Evolutionary conservation across 2,888 invertebrate species (phyloP).

Genomic region (Drosophila recens): DNA sequence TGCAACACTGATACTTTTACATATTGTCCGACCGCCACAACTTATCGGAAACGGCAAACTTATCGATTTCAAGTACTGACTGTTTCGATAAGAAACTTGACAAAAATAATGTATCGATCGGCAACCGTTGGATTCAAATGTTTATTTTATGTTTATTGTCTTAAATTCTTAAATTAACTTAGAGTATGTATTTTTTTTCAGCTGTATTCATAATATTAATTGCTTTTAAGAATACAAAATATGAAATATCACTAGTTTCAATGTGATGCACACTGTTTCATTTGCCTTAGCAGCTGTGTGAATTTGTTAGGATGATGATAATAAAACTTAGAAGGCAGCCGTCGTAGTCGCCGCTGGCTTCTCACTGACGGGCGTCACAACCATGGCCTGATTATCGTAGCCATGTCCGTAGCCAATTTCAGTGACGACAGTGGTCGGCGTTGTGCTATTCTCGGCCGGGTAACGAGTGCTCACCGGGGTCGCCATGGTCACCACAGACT

Average conservation of each 20-base stretch:
- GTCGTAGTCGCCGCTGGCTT: constrained; percentile 66
- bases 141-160: not conserved
- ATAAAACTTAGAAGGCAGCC: constrained; percentile 54
- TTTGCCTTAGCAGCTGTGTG: constrained; percentile 29
- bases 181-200: constrained; percentile 28
- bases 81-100: not conserved
- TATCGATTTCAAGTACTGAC: not conserved
- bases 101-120: not conserved
- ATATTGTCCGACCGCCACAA: constrained; percentile 29
- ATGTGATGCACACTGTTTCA: constrained; percentile 73
- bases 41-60: constrained; percentile 8
- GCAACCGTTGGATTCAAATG: not conserved
- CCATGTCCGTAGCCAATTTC: constrained; percentile 90
- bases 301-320: not conserved
- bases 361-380: constrained; percentile 87
- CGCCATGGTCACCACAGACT: constrained; percentile 89
- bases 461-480: constrained; percentile 90
- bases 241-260: constrained; percentile 71
- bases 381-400: constrained; percentile 90
- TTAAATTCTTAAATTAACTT: constrained; percentile 24
- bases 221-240: constrained; percentile 23
- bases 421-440: constrained; percentile 87
- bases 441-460: constrained; percentile 90
- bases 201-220: constrained; percentile 16
- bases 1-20: too few relatives aligned